Evolutionary conservation across 2,888 invertebrate genomes (phyloP), one percentile per base, ranked within the genome.

Genomic region (Aelia acuminata): DNA sequence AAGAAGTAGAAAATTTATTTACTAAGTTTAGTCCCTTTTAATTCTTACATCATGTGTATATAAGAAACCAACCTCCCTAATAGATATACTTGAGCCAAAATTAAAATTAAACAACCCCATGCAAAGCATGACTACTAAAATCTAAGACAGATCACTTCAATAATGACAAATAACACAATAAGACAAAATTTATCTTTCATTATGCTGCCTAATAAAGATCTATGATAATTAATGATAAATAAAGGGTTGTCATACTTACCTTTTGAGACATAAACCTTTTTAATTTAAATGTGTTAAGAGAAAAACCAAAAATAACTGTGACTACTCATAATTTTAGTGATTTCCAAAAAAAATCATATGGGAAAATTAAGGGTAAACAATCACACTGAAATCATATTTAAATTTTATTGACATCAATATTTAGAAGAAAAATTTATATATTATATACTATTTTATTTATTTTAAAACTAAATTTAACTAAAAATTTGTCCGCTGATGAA

Each of bases 361-460:
- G 80, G 80, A 43, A 70, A 70, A 35, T n/a, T 80, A 35, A 80
- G 43, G 80, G 43, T 80, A 43, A 80, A 43, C 80, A 80, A 80
- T 80, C 43, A 47, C 63, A 80, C n/a, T 80, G n/a, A 80, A 80
- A 80, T 80, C 80, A 80, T 80, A 80, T 80, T 80, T 80, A 43
- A 80, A 80, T 80, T 80, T 80, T 80, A 80, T 80, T 80, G 80
- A 80, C 80, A 80, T 80, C 43, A 80, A 80, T 80, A 80, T 80
- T 39, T 47, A 80, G 43, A 80, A 80, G 80, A 13, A 47, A n/a
- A 43, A 43, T 43, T n/a, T 47, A 80, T 39, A 80, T 80, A 80
- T 80, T 47, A 80, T 80, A n/a, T 80, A 80, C 43, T 80, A 47
- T 43, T 80, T 80, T 80, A 39, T 75, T 75, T 39, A 39, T 39